phyloP scores from a whole-genome alignment of 2,888 invertebrate genomes.

The Caenorhabditis sp. region DNA sequence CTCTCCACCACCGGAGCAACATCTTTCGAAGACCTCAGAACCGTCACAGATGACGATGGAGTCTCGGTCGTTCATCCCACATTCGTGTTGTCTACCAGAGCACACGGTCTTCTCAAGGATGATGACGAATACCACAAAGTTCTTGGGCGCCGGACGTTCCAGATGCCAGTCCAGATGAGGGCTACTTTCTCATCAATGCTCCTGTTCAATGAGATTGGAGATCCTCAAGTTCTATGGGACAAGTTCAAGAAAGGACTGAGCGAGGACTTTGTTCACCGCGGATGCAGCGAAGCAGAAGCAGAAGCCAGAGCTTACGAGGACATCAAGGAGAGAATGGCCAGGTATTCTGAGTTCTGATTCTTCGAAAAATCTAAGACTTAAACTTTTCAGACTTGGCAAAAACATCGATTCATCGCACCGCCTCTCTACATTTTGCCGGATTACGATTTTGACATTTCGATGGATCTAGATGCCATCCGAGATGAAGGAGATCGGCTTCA shows the following conservation, averaged over 20 bases:
- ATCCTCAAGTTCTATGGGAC: conserved; percentile 45
- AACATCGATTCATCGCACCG: neutral
- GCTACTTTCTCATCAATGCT: conserved; percentile 12
- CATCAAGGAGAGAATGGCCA: conserved; percentile 27
- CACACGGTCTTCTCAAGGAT: conserved; percentile 46
- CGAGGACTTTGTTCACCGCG: conserved; percentile 49
- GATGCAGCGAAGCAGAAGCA: conserved; percentile 27
- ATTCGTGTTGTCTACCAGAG: conserved; percentile 49
- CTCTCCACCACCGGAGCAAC: conserved; percentile 64
- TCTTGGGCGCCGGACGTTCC: conserved; percentile 25
- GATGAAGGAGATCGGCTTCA: conserved; percentile 32
- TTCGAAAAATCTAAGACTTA: neutral
- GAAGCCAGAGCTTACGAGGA: conserved; percentile 40
- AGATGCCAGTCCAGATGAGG: conserved; percentile 46
- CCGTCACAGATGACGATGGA: conserved; percentile 58
- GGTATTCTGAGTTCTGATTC: conserved; percentile 5
- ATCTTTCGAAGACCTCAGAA: conserved; percentile 72
- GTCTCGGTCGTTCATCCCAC: conserved; percentile 31
- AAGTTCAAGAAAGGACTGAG: conserved; percentile 13
- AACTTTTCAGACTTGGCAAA: conserved; percentile 39
- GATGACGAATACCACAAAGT: conserved; percentile 40
- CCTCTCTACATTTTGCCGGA: neutral
- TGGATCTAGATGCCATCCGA: conserved; percentile 3
- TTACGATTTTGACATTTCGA: no score
- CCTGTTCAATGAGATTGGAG: conserved; percentile 39